These are phyloP conservation scores for Diplogasteroides magnus DNA, from an alignment of 1,140 invertebrate genomes.

Conservation along the genomic window DNA sequence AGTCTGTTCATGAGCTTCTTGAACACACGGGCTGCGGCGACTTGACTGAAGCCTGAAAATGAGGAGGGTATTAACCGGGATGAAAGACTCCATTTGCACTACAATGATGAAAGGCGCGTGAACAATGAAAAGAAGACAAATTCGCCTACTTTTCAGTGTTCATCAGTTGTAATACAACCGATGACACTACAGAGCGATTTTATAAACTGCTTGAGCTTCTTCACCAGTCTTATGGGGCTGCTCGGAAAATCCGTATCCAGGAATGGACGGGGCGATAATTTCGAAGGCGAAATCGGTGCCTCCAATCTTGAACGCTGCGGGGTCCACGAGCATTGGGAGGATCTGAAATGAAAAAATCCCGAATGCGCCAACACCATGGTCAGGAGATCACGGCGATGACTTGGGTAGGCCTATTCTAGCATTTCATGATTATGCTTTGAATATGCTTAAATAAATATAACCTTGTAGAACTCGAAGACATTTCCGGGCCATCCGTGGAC, in stretches of 20 bases:
- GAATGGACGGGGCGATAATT: conserved; percentile 72
- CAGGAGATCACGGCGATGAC: too few species aligned
- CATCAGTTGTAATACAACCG: conserved; percentile 69
- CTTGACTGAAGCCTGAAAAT: conserved; percentile 50
- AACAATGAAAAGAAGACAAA: not conserved
- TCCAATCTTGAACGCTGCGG: conserved; percentile 51
- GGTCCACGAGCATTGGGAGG: conserved; percentile 66
- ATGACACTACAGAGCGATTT: conserved; percentile 72
- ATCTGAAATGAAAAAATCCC: too few species aligned
- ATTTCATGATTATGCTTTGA: too few species aligned
- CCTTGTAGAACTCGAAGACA: conserved; percentile 76
- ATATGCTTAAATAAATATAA: too few species aligned
- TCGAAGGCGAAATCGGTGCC: conserved; percentile 69
- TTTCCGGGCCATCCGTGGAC: conserved; percentile 86
- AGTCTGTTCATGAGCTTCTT: conserved; percentile 76
- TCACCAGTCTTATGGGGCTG: conserved; percentile 61
- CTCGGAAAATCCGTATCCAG: conserved; percentile 78
- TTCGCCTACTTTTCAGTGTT: conserved; percentile 77
- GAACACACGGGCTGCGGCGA: conserved; percentile 57
- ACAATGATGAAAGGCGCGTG: not conserved
- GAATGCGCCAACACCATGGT: too few species aligned
- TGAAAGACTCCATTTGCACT: not conserved
- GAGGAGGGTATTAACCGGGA: conserved; percentile 71
- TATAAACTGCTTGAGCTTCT: conserved; percentile 34
- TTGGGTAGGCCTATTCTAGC: too few species aligned